Evolutionary conservation across 2,888 invertebrate species (phyloP).

Genomic region (Eupeodes latifasciatus): DNA sequence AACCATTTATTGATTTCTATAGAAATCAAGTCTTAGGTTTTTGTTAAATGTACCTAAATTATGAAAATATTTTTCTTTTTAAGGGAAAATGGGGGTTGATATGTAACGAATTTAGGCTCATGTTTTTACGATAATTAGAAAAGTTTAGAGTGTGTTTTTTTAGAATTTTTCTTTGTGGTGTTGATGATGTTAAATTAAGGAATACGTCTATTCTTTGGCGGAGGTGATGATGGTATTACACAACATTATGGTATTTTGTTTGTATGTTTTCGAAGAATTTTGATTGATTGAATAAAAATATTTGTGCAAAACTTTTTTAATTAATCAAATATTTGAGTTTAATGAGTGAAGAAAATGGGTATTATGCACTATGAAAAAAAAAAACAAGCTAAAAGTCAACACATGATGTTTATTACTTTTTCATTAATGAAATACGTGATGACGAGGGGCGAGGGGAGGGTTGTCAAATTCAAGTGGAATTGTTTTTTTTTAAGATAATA

Average conservation of each 20-base stretch:
- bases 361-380: background rate
- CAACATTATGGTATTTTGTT: background rate
- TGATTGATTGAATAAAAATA: slow-evolving; percentile 7
- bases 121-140: slow-evolving; percentile 37
- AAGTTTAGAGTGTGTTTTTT: slow-evolving; percentile 1
- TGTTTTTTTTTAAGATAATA: too few species aligned
- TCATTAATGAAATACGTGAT: background rate
- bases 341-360: background rate
- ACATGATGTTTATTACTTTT: background rate
- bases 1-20: slow-evolving; percentile 20
- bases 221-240: background rate
- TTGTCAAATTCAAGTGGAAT: too few species aligned
- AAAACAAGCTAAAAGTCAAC: background rate
- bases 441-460: too few species aligned
- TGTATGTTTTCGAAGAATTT: background rate
- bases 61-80: background rate
- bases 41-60: slow-evolving; percentile 18
- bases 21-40: background rate
- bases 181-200: slow-evolving; percentile 9
- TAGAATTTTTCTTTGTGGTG: background rate
- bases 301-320: slow-evolving; percentile 26
- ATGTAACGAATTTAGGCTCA: background rate
- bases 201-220: background rate
- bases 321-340: slow-evolving; percentile 25
- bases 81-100: background rate